Conservation (phyloP, 2,888 invertebrate species). For the Elegia similella region DNA sequence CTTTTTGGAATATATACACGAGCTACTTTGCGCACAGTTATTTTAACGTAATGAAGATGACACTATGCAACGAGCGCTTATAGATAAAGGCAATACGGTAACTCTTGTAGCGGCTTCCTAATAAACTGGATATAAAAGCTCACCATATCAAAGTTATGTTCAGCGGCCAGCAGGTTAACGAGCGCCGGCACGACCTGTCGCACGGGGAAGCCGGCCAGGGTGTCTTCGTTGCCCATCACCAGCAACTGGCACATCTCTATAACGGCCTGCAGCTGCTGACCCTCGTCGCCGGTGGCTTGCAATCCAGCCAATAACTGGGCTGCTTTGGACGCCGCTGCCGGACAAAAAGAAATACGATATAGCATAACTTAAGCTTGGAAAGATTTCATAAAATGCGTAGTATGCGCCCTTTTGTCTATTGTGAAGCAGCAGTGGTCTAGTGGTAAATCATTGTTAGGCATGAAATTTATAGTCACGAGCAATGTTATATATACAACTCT, state of each 20-base stretch:
- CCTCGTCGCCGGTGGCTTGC: conserved; percentile 96
- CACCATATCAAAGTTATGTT: conserved; percentile 99
- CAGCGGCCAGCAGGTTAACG: conserved; percentile 95
- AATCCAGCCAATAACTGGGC: conserved; percentile 95
- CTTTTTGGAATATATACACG: too few species aligned
- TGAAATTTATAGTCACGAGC: too few species aligned
- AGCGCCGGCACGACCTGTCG: conserved; percentile 98
- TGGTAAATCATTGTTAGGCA: too few species aligned
- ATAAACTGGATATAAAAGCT: conserved; percentile 19
- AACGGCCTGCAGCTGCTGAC: conserved; percentile 96
- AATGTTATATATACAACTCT: too few species aligned
- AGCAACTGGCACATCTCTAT: conserved; percentile 99
- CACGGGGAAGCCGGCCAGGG: conserved; percentile 98
- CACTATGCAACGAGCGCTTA: too few species aligned
- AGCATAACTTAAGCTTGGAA: neutral
- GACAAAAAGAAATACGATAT: neutral
- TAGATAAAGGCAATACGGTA: too few species aligned
- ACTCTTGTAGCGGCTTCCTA: too few species aligned
- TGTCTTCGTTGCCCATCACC: conserved; percentile 99
- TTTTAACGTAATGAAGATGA: too few species aligned
- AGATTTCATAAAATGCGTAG: too few species aligned
- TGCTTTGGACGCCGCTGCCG: conserved; percentile 91
- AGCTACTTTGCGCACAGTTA: too few species aligned
- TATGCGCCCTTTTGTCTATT: too few species aligned
- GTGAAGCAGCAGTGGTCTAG: too few species aligned